Evolutionary conservation across 2,888 invertebrate genomes (phyloP), one percentile per base, ranked within the genome.

Genomic region (Polymixis lichenea): DNA sequence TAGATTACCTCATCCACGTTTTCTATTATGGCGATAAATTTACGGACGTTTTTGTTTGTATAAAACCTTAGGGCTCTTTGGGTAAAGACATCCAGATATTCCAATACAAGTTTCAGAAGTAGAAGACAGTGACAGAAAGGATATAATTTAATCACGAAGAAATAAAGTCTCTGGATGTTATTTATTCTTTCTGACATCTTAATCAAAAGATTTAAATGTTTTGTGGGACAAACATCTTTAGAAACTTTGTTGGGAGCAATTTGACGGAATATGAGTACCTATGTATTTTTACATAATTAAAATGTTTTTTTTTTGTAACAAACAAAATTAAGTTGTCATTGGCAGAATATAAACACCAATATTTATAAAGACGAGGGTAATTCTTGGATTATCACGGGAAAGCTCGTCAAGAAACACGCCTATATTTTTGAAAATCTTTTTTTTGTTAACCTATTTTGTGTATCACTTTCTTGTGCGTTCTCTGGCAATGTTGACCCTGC

Each of bases 91-190:
- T 84, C 72, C 66, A 77, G 90, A 91, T 90, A 82, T 89, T 88
- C 88, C 86, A 89, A 89, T 89, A 82, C 81, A 84, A 87, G 84
- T 89, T 91, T 88, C 56, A 77, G 81, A 72, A 55, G 55, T 69
- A 46, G 2, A 86, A 88, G 88, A 88, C 87, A 87, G 49, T 64
- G 46, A 75, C 70, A 65, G 69, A 79, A 84, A 84, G 73, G 83
- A 79, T 78, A 73, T 78, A 69, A 53, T 78, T 80, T 72, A 76
- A 80, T 78, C 71, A 65, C 85, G 68, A 78, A 83, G 86, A 86
- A 80, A 79, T 74, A 78, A 77, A 86, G 70, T 70, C 65, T 72
- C 78, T 85, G 75, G 82, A 84, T 79, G 68, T 74, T 74, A 46
- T 80, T 80, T 76, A 46, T 78, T 61, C 28, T 80, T 72, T 76